Base-by-base conservation (phyloP, 2,888 invertebrate genomes). In the Allophyes oxyacanthae region DNA sequence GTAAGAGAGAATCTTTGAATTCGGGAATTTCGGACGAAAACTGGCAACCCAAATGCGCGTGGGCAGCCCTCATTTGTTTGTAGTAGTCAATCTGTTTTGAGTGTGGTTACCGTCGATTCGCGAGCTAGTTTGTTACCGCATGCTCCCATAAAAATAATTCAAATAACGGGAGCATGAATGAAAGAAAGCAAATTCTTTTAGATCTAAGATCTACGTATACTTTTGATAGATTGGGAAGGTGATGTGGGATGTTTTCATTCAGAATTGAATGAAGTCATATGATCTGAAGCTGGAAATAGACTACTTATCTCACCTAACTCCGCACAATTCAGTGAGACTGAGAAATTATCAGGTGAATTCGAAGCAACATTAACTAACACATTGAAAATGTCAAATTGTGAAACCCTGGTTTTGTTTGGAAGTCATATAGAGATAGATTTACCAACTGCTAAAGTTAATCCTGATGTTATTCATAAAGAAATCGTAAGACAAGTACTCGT, bases 91-190 rank as follows among this genome's bases (percentile, higher is more conserved):
- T 69, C 60, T 75, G 76, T 64, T 75, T 72, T 51, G 54, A 69
- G 66, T 72, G 66, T 72, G 70, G 76, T 70, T 60, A 72, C 66
- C 53, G 36, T 75, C 65, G 63, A 66, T 66, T 62, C 57, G 50
- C 70, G 42, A 59, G 28, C 38, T 10, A 43, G 37, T 66, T 54
- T 49, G 55, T 64, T 56, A 66, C 40, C 25, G 43, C 34, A 34
- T 40, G 46, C 42, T 63, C 71, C 61, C 52, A 71, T 75, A 68
- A 65, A 64, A 71, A 61, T 60, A 56, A 46, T 57, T 62, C 15
- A 41, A 64, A 53, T 46, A 59, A 46, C 50, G 60, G 54, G 60
- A 64, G 20, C 51, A 48, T 50, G 43, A 64, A 61, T 66, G 59
- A 66, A 64, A 59, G 44, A 54, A 50, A 42, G 11, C 60, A 55